Evolutionary conservation across 2,797 vertebrate genomes (phyloP), one percentile per base, ranked within the genome.

Genomic region (Silurus aristotelis): DNA sequence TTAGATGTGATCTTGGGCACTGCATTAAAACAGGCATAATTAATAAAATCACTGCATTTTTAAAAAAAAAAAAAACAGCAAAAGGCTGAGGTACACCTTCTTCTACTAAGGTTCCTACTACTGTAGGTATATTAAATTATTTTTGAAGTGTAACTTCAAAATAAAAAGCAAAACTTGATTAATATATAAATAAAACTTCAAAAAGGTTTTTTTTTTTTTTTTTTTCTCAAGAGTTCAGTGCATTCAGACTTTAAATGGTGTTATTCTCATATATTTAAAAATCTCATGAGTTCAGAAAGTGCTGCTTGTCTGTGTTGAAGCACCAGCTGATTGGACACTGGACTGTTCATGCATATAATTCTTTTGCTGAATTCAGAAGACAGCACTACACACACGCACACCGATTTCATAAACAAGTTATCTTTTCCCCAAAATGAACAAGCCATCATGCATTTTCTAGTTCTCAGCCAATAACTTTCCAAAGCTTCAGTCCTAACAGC

Each of bases 361-460:
- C 76, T 43, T 76, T 80, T n/a, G 17, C 61, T 84, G 63, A 87
- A 88, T 8, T 31, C 22, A 82, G 43, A 80, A 70, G 83, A 73
- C 31, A n/a, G 85, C 27, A 46, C 27, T 55, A 25, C 27, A 76
- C 38, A 71, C 58, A 58, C 31, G 70, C 58, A 60, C 58, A 60
- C 58, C 14, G 8, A 52, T 52, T 52, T 52, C 79, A 83, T 68
- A 80, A 71, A 64, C 75, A 87, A 78, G 52, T 77, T 86, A 79
- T 78, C 75, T 86, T 68, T 79, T 85, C 66, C 8, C 63, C 15
- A 3, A 48, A 15, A 82, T 67, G 87, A 87, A 87, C 87, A 89
- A 87, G 82, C 56, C 56, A 58, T 70, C 70, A 48, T 83, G 64
- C 86, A 81, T 83, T 70, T 31, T 72, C 52, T 64, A 46, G 9